A percentile compares a stretch with the other conserved stretches of the same genome.
Conservation (phyloP, 2,888 invertebrate species). For the Chrysina gloriosa region DNA sequence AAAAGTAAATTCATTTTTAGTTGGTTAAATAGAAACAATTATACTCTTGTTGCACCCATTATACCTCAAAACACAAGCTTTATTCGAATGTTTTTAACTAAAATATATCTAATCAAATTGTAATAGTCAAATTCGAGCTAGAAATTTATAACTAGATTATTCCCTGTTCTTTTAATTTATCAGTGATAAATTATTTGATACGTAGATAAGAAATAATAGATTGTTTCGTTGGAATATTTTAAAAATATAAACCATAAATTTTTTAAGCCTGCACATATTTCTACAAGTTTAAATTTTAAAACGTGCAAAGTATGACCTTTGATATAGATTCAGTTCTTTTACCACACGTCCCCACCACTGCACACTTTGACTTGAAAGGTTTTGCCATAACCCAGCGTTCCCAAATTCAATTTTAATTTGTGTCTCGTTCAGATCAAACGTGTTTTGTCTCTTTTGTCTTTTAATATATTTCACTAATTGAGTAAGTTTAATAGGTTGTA, state of each 20-base stretch:
- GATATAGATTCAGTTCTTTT: conserved; percentile 1
- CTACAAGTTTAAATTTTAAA: not conserved
- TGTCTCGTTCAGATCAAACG: not conserved
- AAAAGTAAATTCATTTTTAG: too few relatives aligned
- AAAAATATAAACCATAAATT: not conserved
- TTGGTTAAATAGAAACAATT: too few relatives aligned
- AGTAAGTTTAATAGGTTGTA: not conserved
- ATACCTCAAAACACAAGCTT: too few relatives aligned
- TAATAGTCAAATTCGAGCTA: too few relatives aligned
- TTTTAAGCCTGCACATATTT: too few relatives aligned
- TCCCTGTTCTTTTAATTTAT: too few relatives aligned
- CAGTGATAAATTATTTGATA: too few relatives aligned
- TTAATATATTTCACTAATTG: not conserved
- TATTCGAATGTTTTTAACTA: too few relatives aligned
- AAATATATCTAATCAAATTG: too few relatives aligned
- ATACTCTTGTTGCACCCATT: too few relatives aligned
- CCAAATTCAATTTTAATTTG: not conserved
- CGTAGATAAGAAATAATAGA: too few relatives aligned
- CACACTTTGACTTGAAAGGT: not conserved
- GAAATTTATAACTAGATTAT: too few relatives aligned
- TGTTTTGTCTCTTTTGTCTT: not conserved
- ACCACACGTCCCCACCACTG: conserved; percentile 1
- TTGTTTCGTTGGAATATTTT: not conserved
- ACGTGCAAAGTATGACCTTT: not conserved
- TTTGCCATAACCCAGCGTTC: not conserved